phyloP scores from a whole-genome alignment of 2,797 vertebrate genomes.

The Tokudaia tokunoshimensis region DNA sequence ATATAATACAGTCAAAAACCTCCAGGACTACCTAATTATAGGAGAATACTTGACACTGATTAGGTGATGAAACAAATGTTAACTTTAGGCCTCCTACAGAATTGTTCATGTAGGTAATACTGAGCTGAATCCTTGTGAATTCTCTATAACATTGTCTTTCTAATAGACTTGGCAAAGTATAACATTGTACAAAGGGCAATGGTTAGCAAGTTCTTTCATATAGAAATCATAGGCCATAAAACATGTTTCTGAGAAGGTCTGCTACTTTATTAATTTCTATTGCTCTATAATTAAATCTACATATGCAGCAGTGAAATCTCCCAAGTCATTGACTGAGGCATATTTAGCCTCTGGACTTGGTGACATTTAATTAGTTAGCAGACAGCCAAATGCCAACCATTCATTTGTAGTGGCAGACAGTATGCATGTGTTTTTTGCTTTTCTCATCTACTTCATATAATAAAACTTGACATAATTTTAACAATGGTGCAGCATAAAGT shows the following conservation, averaged over 20 bases:
- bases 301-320: slow-evolving; percentile 79
- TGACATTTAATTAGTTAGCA: slow-evolving; percentile 83
- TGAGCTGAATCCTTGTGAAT: slow-evolving; percentile 57
- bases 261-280: slow-evolving; percentile 79
- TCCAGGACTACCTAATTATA: not conserved
- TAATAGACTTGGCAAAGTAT: slow-evolving; percentile 69
- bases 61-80: slow-evolving; percentile 48
- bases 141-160: slow-evolving; percentile 52
- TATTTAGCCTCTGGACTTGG: slow-evolving; percentile 78
- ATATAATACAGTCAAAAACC: not conserved
- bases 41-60: not conserved
- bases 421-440: not conserved
- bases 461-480: slow-evolving; percentile 65
- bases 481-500: not conserved
- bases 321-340: slow-evolving; percentile 71
- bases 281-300: slow-evolving; percentile 83
- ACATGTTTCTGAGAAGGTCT: slow-evolving; percentile 67
- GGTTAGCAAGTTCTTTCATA: slow-evolving; percentile 49
- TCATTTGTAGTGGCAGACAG: slow-evolving; percentile 42
- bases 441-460: not conserved
- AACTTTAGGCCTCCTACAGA: slow-evolving; percentile 24
- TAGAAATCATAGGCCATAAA: slow-evolving; percentile 72
- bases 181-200: slow-evolving; percentile 63
- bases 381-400: slow-evolving; percentile 72
- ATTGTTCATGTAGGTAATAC: not conserved